These are phyloP conservation scores for Parnassius apollo DNA, from an alignment of 2,888 invertebrate genomes.

Conservation along the genomic window DNA sequence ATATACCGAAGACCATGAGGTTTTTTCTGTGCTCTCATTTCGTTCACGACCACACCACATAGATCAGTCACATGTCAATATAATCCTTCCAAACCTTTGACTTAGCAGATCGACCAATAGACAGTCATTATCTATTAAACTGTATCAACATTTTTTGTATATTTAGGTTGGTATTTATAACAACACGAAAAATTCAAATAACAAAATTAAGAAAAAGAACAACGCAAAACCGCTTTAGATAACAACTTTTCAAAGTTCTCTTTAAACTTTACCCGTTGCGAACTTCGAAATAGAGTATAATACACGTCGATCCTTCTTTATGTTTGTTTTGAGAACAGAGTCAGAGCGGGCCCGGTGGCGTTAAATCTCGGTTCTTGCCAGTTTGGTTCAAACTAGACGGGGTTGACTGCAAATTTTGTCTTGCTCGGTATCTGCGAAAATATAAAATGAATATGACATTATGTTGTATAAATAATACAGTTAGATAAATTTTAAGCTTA, in stretches of 20 bases:
- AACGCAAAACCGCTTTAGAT: conserved; percentile 4
- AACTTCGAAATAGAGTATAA: conserved; percentile 11
- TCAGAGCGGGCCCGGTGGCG: background rate
- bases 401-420: background rate
- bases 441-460: background rate
- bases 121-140: no score
- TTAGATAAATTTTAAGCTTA: no score
- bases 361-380: conserved; percentile 6
- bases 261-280: conserved; percentile 12
- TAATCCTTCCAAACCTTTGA: no score
- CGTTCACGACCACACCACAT: no score
- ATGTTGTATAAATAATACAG: no score
- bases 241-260: conserved; percentile 8
- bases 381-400: background rate
- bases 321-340: conserved; percentile 9
- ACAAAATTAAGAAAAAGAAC: conserved; percentile 3
- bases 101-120: no score
- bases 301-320: conserved; percentile 17
- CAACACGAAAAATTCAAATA: background rate
- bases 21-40: no score
- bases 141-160: no score
- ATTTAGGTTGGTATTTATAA: background rate
- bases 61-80: no score
- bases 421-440: background rate
- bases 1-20: no score